Conservation (phyloP, 2,113 vertebrate species). For the Progne subis region DNA sequence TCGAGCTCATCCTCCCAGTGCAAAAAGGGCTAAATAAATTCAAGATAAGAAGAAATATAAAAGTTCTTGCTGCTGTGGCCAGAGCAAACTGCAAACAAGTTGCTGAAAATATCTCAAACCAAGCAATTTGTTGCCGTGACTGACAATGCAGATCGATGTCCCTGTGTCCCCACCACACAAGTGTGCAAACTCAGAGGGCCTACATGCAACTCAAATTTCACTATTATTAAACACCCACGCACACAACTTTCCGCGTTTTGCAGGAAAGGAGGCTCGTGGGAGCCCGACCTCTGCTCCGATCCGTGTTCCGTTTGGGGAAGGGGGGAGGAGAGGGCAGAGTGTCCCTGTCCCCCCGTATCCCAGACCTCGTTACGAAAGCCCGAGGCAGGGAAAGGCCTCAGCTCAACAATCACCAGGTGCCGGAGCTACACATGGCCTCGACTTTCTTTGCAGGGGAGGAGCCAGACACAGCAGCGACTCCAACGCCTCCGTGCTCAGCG, state of each 20-base stretch:
- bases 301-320: fast-evolving
- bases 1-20: neutral
- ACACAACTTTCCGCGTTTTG: neutral
- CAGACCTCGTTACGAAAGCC: neutral
- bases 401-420: neutral
- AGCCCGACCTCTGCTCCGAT: neutral
- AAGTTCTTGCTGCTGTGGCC: neutral
- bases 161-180: neutral
- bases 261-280: neutral
- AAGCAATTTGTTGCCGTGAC: neutral
- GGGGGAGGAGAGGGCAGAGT: neutral
- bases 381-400: neutral
- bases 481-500: neutral
- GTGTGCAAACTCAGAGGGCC: neutral
- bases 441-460: constrained; percentile 39
- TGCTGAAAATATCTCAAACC: neutral
- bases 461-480: neutral
- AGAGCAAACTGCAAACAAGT: neutral
- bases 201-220: neutral
- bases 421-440: neutral
- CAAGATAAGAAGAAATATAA: neutral
- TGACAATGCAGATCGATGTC: neutral
- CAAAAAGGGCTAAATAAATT: neutral
- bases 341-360: too few relatives aligned
- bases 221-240: constrained; percentile 3